A percentile compares a stretch with the other conserved stretches of the same genome.
phyloP scores from a whole-genome alignment of 1,140 invertebrate genomes.

The Mylabris phalerata region DNA sequence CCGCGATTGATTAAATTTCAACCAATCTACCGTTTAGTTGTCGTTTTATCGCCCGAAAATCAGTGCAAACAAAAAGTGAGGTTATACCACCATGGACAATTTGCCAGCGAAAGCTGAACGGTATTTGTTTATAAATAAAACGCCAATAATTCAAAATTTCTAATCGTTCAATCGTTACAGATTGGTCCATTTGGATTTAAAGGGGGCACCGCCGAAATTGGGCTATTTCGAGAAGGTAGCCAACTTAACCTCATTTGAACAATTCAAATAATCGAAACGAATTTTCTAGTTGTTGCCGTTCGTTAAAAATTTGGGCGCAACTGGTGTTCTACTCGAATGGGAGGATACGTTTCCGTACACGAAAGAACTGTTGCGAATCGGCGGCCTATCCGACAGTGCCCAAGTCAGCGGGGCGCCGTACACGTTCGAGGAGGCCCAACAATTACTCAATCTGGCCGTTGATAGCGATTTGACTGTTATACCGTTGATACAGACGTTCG shows the following conservation, averaged over 20 bases:
- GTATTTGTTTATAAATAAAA: no score
- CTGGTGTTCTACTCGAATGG: conserved; percentile 83
- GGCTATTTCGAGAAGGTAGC: conserved; percentile 58
- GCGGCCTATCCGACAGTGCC: conserved; percentile 45
- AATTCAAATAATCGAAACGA: neutral
- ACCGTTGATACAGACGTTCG: conserved; percentile 93
- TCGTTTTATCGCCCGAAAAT: no score
- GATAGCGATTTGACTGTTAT: conserved; percentile 50
- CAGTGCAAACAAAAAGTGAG: no score
- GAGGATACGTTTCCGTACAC: conserved; percentile 89
- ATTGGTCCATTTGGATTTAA: conserved; percentile 69
- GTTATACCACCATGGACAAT: no score
- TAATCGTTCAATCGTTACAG: conserved; percentile 32
- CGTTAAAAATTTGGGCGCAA: conserved; percentile 63
- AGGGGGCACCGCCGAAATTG: conserved; percentile 65
- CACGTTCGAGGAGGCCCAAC: conserved; percentile 41
- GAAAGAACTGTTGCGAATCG: conserved; percentile 55
- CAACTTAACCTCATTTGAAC: conserved; percentile 3
- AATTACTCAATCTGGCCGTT: conserved; percentile 42
- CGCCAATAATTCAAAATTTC: neutral
- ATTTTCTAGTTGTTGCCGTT: conserved; percentile 49
- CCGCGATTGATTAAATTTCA: no score
- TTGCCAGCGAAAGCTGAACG: no score
- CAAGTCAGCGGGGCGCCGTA: conserved; percentile 44
- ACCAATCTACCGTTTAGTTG: no score